Evolutionary conservation across 2,797 vertebrate species (phyloP).

Genomic region (Taeniopygia guttata): DNA sequence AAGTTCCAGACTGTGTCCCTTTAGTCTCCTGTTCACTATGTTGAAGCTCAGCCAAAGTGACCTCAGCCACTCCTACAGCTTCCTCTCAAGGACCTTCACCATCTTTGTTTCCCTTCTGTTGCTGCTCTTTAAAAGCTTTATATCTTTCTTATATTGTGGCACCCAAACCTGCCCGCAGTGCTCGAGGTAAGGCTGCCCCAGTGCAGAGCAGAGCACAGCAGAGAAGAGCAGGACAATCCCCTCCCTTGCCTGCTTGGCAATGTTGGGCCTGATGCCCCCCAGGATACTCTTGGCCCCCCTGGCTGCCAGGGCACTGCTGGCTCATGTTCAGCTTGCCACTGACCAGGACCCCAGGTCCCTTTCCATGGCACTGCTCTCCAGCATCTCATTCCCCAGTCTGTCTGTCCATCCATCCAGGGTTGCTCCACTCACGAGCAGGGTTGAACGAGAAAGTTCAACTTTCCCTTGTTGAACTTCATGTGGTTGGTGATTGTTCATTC

Average conservation of each 20-base stretch:
- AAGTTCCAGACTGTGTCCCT: neutral
- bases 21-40: neutral
- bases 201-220: neutral
- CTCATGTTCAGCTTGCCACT: neutral
- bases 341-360: neutral
- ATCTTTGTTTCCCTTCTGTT: neutral
- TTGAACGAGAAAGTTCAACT: too few relatives aligned
- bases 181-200: neutral
- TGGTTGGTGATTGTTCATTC: neutral
- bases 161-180: too few relatives aligned
- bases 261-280: neutral
- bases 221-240: neutral
- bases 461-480: neutral
- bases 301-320: neutral
- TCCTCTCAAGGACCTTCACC: neutral
- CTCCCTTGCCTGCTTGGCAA: rapidly evolving
- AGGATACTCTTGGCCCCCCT: neutral
- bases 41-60: neutral
- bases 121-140: neutral
- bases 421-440: neutral
- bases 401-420: neutral
- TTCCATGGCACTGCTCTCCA: neutral
- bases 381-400: neutral
- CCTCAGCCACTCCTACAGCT: neutral
- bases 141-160: too few relatives aligned